Percentiles rank a stretch among this genome's conserved stretches.
These are phyloP conservation scores for Antechinus flavipes DNA, from an alignment of 2,113 vertebrate species.

Conservation along the genomic window DNA sequence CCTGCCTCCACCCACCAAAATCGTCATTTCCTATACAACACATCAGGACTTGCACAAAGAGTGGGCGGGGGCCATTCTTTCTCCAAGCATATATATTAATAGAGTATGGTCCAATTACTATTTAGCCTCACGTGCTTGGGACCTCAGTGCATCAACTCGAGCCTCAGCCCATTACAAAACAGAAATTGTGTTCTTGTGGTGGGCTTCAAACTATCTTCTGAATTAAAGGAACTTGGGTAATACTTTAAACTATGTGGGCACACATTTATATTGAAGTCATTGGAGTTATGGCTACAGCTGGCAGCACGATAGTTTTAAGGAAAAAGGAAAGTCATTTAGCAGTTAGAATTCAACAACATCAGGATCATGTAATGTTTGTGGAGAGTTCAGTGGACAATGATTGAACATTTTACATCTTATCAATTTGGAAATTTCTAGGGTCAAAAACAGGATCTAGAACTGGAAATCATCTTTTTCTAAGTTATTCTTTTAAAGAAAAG, in stretches of 20 bases:
- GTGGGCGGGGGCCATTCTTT: too few species aligned
- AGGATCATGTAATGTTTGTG: not conserved
- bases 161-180: too few species aligned
- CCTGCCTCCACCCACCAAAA: too few species aligned
- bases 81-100: too few species aligned
- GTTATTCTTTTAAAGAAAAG: not conserved
- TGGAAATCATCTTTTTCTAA: not conserved
- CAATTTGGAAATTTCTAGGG: not conserved
- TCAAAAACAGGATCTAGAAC: not conserved
- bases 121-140: too few species aligned
- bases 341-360: not conserved
- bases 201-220: not conserved
- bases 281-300: fast-evolving
- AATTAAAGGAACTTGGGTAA: not conserved
- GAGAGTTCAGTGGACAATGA: not conserved
- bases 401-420: not conserved
- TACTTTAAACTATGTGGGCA: not conserved
- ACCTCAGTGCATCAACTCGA: too few species aligned
- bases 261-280: not conserved
- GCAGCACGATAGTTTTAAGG: not conserved
- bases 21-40: too few species aligned
- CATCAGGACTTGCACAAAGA: too few species aligned
- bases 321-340: not conserved
- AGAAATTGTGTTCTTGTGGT: not conserved
- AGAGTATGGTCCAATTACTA: too few species aligned